A percentile compares a stretch with the other conserved stretches of the same genome.
phyloP scores from a whole-genome alignment of 2,888 invertebrate species.

The Patella caerulea region DNA sequence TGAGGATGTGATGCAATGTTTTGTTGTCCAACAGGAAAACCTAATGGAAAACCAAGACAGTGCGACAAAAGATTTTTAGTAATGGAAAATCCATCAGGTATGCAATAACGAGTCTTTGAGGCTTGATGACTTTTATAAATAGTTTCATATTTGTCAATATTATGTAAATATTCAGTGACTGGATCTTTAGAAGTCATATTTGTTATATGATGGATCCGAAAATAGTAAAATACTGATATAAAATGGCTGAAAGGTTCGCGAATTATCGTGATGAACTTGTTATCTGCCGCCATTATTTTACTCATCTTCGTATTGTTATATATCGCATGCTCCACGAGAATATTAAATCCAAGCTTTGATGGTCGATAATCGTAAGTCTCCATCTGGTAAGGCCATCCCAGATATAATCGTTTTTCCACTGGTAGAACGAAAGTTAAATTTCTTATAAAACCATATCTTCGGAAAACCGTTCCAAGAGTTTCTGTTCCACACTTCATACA shows the following conservation, averaged over 20 bases:
- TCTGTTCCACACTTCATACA: slow-evolving; percentile 69
- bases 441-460: slow-evolving; percentile 58
- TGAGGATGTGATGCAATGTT: slow-evolving; percentile 43
- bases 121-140: slow-evolving; percentile 48
- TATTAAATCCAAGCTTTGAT: slow-evolving; percentile 54
- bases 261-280: slow-evolving; percentile 62
- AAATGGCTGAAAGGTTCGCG: slow-evolving; percentile 65
- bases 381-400: slow-evolving; percentile 67
- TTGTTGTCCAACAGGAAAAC: slow-evolving; percentile 53
- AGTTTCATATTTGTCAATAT: slow-evolving; percentile 59
- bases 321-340: slow-evolving; percentile 66
- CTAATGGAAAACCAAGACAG: slow-evolving; percentile 65
- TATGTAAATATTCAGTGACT: slow-evolving; percentile 53
- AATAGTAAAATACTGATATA: slow-evolving; percentile 65
- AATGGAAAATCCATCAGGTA: slow-evolving; percentile 64
- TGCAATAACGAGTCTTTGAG: slow-evolving; percentile 50
- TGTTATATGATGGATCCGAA: slow-evolving; percentile 53
- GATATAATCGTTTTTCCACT: slow-evolving; percentile 53
- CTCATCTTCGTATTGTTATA: slow-evolving; percentile 58
- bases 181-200: slow-evolving; percentile 44
- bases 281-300: slow-evolving; percentile 58
- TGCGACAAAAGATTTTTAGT: slow-evolving; percentile 64
- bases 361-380: slow-evolving; percentile 56
- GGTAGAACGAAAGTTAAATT: slow-evolving; percentile 65
- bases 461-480: slow-evolving; percentile 61